These are phyloP conservation scores for Anabas testudineus DNA, from an alignment of 2,797 vertebrate genomes.

Conservation along the genomic window DNA sequence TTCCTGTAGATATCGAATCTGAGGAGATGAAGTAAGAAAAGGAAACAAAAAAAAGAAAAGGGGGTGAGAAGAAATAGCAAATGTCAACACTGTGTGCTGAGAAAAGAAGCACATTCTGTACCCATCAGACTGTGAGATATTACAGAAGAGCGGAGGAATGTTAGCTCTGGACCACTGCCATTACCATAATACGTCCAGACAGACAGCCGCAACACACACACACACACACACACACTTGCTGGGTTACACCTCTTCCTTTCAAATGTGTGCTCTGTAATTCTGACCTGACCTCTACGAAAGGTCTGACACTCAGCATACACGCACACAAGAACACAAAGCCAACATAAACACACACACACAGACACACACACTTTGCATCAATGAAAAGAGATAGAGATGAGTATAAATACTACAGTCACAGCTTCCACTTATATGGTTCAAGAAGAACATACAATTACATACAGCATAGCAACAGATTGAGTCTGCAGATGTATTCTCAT, in stretches of 20 bases:
- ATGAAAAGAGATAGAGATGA: conserved; percentile 1
- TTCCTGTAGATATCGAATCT: conserved; percentile 99
- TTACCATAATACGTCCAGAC: conserved; percentile 65
- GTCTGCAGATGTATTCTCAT: neutral
- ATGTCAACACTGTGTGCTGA: conserved; percentile 74
- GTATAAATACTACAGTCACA: conserved; percentile 19
- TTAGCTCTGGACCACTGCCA: conserved; percentile 78
- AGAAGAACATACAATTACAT: neutral
- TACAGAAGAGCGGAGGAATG: conserved; percentile 82
- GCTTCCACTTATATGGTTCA: conserved; percentile 11
- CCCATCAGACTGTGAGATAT: conserved; percentile 75
- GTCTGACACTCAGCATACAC: conserved; percentile 22
- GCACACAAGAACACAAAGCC: conserved; percentile 35
- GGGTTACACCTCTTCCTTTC: conserved; percentile 61
- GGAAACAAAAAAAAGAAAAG: conserved; percentile 23
- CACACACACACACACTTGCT: conserved; percentile 39
- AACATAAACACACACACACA: conserved; percentile 21
- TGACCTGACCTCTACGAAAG: conserved; percentile 51
- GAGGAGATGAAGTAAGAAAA: conserved; percentile 59
- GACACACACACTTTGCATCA: conserved; percentile 10
- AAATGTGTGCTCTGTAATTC: conserved; percentile 54
- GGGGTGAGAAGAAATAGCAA: conserved; percentile 41
- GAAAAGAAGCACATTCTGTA: conserved; percentile 82
- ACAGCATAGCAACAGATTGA: neutral
- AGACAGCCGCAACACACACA: conserved; percentile 42